Base-by-base conservation (phyloP, 2,797 vertebrate species). In the Pangasius sanitwongsei region DNA sequence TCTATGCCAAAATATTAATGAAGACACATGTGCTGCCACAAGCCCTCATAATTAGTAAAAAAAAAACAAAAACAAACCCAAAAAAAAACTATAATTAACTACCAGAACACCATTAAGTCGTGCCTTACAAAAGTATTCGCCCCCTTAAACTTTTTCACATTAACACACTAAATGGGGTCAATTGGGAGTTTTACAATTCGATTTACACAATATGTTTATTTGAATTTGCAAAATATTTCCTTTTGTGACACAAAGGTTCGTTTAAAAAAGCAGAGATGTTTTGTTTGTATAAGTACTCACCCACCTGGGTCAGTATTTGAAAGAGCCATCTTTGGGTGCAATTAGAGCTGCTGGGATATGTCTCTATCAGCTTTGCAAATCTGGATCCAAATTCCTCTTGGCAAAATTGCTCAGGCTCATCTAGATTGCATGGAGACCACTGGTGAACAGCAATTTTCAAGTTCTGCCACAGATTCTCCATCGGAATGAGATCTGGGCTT, bases 281-380 rank as follows among this genome's bases (percentile, higher is more conserved):
- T 61, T 61, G 4, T 83, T n/a, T 63, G 57, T 6, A 44, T 28
- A 57, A 37, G 31, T 57, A 41, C 57, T 61, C 34, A 23, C 34
- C 80, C 34, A 61, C 80, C 80, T 83, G 80, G 44, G 57, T 18
- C 34, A 81, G 59, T 37, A 59, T 31, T 61, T 82, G 80, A 34
- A 82, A 61, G 34, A 59, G 31, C 53, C 31, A 59, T 55, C 55
- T 82, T 82, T 61, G 31, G 55, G 53, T 82, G 31, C 80, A 82
- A 41, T 83, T 83, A 83, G 57, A 83, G 55, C 80, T 44, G 23
- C 34, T 44, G 34, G 34, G 59, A 44, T n/a, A 63, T 1, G 25
- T 11, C 59, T 83, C 23, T 63, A 63, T 83, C 59, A 63, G 81
- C 81, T n/a, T 63, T 63, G 59, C 37, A n/a, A 83, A 44, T 83